Evolutionary conservation across 2,797 vertebrate genomes (phyloP), one percentile per base, ranked within the genome.

Genomic region (Phataginus tetradactyla): DNA sequence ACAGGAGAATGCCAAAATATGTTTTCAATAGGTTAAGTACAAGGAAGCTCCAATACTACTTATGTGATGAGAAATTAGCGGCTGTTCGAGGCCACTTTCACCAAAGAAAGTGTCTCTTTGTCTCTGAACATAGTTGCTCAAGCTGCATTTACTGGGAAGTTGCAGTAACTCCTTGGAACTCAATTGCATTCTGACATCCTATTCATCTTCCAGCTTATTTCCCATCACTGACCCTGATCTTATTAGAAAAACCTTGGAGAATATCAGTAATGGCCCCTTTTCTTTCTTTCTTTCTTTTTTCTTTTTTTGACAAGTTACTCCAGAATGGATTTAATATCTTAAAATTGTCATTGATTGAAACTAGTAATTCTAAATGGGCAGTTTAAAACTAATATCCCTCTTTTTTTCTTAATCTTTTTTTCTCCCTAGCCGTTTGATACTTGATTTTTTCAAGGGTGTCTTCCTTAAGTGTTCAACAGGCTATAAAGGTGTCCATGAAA

Each of bases 291-390:
- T 68, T 75, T 29, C 8, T 72, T 14, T 49, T 14, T 61, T n/a
- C 23, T 91, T 42, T 97, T 97, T 98, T 97, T 97, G 97, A 98
- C 97, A 97, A 96, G 97, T 98, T 97, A 97, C 94, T 97, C 88
- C 45, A 86, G 92, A 98, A 98, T 96, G 95, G 97, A 95, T 98
- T 98, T 98, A 98, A 98, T 98, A 96, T 95, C 92, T 98, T 98
- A 94, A 97, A 98, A 98, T 98, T 98, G 98, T 98, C 98, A 98
- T 98, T 98, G 98, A 98, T 98, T 98, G 98, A 99, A 98, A 98
- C 95, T 92, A 98, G 96, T 96, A 96, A 98, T 98, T 98, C 96
- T 97, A 98, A 98, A 98, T 96, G 97, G 98, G 86, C 74, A 96
- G 97, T 96, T 98, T 98, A 98, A 98, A 98, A 98, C 88, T 92